These are phyloP conservation scores for Vimba vimba DNA, from an alignment of 2,113 vertebrate species.

Conservation along the genomic window DNA sequence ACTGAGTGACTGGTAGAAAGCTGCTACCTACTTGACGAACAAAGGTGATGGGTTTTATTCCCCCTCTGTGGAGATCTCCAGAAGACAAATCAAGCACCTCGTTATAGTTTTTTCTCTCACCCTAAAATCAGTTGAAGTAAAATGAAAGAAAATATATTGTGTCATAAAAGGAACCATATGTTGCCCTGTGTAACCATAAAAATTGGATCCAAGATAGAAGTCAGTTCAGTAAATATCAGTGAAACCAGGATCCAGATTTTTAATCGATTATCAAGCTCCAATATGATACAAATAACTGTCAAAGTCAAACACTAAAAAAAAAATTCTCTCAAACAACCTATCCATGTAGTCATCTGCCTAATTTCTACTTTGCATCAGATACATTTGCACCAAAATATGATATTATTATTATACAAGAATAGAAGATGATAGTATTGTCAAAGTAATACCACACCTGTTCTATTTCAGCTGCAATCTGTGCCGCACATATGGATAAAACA, in stretches of 20 bases:
- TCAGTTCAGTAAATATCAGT: background rate
- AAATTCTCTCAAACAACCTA: background rate
- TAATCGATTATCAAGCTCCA: background rate
- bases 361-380: too few relatives aligned
- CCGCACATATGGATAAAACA: conserved; percentile 41
- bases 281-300: background rate
- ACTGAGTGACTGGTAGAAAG: too few relatives aligned
- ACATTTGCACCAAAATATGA: background rate
- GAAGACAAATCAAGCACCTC: conserved; percentile 64
- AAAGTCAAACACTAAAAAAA: too few relatives aligned
- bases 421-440: background rate
- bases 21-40: conserved; percentile 69
- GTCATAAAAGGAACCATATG: background rate
- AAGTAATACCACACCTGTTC: conserved; percentile 47
- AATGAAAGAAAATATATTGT: background rate
- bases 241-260: background rate
- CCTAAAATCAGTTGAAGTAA: conserved; percentile 55
- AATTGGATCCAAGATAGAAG: background rate
- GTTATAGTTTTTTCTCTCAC: conserved; percentile 62
- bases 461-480: conserved; percentile 62
- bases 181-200: background rate
- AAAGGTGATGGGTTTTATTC: conserved; percentile 73
- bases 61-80: conserved; percentile 64
- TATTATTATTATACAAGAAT: background rate
- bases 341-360: background rate